phyloP scores from a whole-genome alignment of 1,140 invertebrate species.

The Lepidurus apus region DNA sequence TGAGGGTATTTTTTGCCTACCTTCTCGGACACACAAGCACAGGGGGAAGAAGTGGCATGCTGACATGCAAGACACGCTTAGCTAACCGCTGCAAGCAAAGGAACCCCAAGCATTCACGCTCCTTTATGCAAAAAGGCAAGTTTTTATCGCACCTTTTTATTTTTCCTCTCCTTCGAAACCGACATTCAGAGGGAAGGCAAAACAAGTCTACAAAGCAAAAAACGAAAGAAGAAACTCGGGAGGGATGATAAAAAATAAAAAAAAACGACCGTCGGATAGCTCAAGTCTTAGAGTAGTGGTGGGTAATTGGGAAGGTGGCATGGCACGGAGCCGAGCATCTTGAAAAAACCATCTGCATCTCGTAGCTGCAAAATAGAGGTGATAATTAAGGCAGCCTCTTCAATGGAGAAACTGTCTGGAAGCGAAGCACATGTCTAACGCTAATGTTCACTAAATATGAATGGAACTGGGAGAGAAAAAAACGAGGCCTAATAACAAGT shows the following conservation, averaged over 20 bases:
- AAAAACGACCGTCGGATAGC: neutral
- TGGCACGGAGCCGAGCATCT: neutral
- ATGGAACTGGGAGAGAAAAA: no score
- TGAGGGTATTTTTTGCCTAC: neutral
- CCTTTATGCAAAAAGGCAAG: constrained; percentile 13
- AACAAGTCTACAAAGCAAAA: constrained; percentile 20
- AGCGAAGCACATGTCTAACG: no score
- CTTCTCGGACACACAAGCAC: neutral
- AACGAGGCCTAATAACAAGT: no score
- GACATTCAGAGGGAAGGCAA: neutral
- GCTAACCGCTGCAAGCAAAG: constrained; percentile 20
- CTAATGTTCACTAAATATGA: no score
- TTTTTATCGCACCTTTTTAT: constrained; percentile 22
- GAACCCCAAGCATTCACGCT: constrained; percentile 9
- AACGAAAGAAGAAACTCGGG: neutral
- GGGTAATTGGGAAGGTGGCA: neutral
- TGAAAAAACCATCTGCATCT: neutral
- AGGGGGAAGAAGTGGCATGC: constrained; percentile 17
- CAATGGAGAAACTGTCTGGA: no score
- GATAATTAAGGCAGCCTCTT: no score
- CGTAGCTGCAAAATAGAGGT: no score
- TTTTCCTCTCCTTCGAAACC: neutral
- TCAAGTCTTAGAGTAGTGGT: no score
- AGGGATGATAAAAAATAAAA: constrained; percentile 4
- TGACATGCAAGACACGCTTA: constrained; percentile 21